Base-by-base conservation (phyloP, 1,140 invertebrate genomes). In the Apis cerana region DNA sequence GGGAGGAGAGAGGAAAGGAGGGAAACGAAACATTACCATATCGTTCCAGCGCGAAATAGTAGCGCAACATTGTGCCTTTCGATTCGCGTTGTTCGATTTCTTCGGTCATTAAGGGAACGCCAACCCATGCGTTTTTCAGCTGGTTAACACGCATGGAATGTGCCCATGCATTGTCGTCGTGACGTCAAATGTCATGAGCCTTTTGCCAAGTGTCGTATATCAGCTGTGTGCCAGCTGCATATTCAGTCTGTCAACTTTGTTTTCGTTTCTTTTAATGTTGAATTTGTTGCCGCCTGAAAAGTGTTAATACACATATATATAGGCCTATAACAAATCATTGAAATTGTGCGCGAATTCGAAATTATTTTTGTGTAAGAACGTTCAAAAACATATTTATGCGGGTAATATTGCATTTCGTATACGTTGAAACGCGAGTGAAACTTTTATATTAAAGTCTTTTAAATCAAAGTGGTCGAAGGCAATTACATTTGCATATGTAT, bases 171-270 rank as follows among this genome's bases (percentile, higher is more conserved):
- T 78, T 65, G 48, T 59, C 77, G 61, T 9, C 54, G 80, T 85
- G 86, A 88, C 86, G 84, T 88, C 81, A 83, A 68, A 43, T 75
- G 70, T 85, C 84, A 80, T 74, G 80, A 70, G 80, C 65, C 19
- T 72, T 75, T 74, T 59, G 72, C 54, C 81, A 62, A 82, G 70
- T 82, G 70, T 68, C 67, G 58, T 77, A 65, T 82, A 82, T 81
- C 81, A 69, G 77, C 78, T 69, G 79, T 19, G 61, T 71, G 68
- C 75, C 85, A 82, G 23, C 65, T 52, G 76, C 86, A 68, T 27
- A 58, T 58, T 9, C 83, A 19, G n/a, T 19, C 52, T 58, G 62
- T 67, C 71, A 67, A 84, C 70, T 54, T 59, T 80, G 67, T 62
- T 80, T 59, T 74, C 68, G 78, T 76, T 19, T 23, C n/a, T 56